Conservation (phyloP, 2,888 invertebrate genomes). For the Lepidocyrtoides sp. region DNA sequence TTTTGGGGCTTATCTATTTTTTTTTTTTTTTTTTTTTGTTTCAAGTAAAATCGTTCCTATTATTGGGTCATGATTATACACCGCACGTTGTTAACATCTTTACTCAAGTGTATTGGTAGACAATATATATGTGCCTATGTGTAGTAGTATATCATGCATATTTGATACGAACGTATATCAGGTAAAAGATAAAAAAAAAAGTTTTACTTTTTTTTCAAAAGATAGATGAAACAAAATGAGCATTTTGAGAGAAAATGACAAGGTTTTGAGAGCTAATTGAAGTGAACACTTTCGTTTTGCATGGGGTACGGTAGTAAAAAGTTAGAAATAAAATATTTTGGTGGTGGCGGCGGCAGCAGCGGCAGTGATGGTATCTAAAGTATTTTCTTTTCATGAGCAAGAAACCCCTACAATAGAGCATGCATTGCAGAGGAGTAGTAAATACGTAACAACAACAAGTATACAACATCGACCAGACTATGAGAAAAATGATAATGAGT, state of each 20-base stretch:
- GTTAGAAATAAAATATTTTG: constrained; percentile 30
- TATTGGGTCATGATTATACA: constrained; percentile 69
- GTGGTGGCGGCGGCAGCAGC: neutral
- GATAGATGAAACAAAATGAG: neutral
- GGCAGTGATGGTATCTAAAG: neutral
- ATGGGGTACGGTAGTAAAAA: constrained; percentile 16
- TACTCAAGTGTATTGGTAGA: too few relatives aligned
- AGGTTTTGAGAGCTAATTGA: constrained; percentile 61
- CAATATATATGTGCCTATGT: neutral
- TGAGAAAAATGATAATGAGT: constrained; percentile 46
- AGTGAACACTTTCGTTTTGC: constrained; percentile 73
- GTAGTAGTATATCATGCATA: neutral
- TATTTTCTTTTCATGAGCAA: neutral
- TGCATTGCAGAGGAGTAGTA: constrained; percentile 35
- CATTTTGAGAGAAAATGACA: constrained; percentile 61
- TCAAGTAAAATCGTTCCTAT: neutral
- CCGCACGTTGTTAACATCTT: too few relatives aligned
- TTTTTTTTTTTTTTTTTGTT: neutral
- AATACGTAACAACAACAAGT: neutral
- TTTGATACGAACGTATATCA: neutral
- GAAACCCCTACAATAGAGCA: neutral
- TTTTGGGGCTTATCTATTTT: constrained; percentile 49
- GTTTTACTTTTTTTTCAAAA: constrained; percentile 54
- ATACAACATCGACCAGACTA: neutral
- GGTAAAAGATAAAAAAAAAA: neutral